Conservation (phyloP, 2,797 vertebrate species). For the Pangasius djambal region DNA sequence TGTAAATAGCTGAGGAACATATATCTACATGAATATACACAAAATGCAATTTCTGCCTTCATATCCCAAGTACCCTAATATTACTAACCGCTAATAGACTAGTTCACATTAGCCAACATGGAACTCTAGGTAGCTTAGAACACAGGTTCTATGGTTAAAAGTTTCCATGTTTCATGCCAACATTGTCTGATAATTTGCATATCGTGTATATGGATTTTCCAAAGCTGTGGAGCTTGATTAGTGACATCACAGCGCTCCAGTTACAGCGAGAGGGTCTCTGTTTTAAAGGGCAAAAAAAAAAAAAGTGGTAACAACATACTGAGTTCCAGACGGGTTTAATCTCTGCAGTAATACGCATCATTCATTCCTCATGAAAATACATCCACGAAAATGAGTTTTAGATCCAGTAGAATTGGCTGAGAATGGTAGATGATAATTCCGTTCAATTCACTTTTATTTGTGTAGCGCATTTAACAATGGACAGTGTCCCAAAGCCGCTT, state of each 20-base stretch:
- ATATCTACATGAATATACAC: neutral
- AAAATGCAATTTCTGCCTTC: neutral
- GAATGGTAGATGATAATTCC: neutral
- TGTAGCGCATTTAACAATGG: no score
- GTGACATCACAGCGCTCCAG: neutral
- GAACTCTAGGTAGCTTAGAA: neutral
- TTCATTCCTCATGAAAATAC: neutral
- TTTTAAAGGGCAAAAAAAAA: neutral
- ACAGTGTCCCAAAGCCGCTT: no score
- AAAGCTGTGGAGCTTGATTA: neutral
- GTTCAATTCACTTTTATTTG: no score
- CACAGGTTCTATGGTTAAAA: neutral
- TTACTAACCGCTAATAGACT: neutral
- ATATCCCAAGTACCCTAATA: neutral
- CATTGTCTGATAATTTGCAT: neutral
- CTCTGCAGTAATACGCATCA: neutral
- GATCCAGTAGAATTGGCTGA: neutral
- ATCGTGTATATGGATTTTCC: neutral
- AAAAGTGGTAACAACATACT: neutral
- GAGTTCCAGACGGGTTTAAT: neutral
- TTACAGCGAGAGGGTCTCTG: neutral
- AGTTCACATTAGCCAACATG: neutral
- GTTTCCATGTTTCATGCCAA: neutral
- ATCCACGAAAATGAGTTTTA: neutral
- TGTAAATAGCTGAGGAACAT: neutral